Percentiles rank a stretch among this genome's conserved stretches.
Evolutionary conservation across 2,888 invertebrate species (phyloP).

Genomic region (Lochmaea crataegi): DNA sequence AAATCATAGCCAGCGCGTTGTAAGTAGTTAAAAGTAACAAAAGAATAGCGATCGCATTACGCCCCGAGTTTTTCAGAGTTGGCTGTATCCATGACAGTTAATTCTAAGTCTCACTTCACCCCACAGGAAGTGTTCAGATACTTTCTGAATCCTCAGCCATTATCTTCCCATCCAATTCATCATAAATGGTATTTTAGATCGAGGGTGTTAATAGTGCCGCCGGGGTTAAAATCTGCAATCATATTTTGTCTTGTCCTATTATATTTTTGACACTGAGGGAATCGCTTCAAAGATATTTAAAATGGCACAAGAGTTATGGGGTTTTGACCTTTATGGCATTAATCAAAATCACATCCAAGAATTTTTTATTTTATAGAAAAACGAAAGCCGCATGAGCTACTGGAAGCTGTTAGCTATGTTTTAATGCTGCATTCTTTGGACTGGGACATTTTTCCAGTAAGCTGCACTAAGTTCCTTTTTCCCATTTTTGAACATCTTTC

Average conservation of each 20-base stretch:
- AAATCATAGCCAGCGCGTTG: conserved; percentile 58
- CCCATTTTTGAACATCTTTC: too few species aligned
- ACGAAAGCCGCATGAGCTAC: too few species aligned
- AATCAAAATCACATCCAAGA: background rate
- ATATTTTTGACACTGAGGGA: conserved; percentile 3
- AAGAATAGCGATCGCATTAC: conserved; percentile 56
- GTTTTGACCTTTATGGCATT: background rate
- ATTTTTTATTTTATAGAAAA: too few species aligned
- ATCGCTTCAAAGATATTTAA: background rate
- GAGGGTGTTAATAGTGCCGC: conserved; percentile 61
- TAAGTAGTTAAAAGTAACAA: conserved; percentile 59
- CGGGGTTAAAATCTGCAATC: conserved; percentile 43
- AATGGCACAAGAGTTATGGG: background rate
- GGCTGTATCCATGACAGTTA: conserved; percentile 64
- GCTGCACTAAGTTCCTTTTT: too few species aligned
- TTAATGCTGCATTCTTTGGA: too few species aligned
- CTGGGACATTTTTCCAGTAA: too few species aligned
- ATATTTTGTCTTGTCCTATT: conserved; percentile 43
- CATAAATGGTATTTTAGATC: conserved; percentile 60
- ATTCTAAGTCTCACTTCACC: conserved; percentile 55
- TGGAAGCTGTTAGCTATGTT: too few species aligned
- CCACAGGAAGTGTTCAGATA: conserved; percentile 61
- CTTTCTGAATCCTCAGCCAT: conserved; percentile 61
- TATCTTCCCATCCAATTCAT: conserved; percentile 63
- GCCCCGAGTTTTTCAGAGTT: conserved; percentile 59